Conservation (phyloP, 2,797 vertebrate genomes). For the Esox masquinongy region DNA sequence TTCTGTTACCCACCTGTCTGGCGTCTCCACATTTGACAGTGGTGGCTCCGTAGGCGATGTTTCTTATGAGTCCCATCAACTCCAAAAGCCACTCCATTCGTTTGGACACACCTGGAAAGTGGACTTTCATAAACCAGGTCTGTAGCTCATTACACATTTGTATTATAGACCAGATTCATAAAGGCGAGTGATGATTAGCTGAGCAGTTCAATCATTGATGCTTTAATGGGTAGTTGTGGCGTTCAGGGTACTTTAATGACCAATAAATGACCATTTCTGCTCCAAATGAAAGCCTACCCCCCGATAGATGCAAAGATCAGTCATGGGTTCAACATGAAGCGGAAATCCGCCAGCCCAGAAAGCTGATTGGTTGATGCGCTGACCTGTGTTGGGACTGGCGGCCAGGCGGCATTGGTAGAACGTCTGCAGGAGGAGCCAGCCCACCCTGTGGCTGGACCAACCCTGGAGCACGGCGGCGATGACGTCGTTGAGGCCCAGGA, state of each 20-base stretch:
- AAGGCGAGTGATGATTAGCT: background rate
- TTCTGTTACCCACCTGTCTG: slow-evolving; percentile 73
- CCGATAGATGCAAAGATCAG: background rate
- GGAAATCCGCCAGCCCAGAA: background rate
- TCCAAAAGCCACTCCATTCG: slow-evolving; percentile 93
- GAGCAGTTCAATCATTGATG: background rate
- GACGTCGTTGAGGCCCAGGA: slow-evolving; percentile 79
- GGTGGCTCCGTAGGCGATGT: slow-evolving; percentile 74
- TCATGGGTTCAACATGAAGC: background rate
- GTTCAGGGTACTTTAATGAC: background rate
- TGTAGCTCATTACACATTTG: background rate
- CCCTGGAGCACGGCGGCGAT: slow-evolving; percentile 68
- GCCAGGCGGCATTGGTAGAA: slow-evolving; percentile 87
- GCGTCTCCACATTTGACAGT: slow-evolving; percentile 58
- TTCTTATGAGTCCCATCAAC: slow-evolving; percentile 90
- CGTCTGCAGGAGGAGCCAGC: slow-evolving; percentile 85
- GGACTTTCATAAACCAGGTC: background rate
- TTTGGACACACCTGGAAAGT: slow-evolving; percentile 79
- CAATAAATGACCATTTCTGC: background rate
- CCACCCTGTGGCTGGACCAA: slow-evolving; percentile 67
- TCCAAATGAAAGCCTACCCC: background rate
- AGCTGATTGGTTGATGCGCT: slow-evolving; percentile 7
- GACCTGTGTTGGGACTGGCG: slow-evolving; percentile 84
- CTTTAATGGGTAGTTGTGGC: background rate
- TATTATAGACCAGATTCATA: background rate